Conservation (phyloP, 2,797 vertebrate genomes). For the Synanceia verrucosa region DNA sequence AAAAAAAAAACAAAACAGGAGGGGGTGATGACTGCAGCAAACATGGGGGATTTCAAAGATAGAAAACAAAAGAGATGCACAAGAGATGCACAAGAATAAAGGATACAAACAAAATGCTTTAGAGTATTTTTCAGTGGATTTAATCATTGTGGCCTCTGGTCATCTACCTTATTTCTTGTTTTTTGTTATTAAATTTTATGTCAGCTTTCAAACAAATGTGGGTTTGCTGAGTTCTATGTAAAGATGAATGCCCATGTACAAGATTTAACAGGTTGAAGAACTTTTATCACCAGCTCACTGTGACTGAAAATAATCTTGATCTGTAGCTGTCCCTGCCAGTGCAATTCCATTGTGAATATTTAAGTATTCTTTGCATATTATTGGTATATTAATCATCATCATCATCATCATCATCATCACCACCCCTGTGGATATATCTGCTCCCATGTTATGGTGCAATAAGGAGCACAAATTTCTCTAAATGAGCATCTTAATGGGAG, state of each 20-base stretch:
- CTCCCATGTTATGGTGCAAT: background rate
- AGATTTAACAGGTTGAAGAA: background rate
- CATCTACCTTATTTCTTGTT: background rate
- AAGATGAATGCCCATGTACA: background rate
- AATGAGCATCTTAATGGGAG: conserved; percentile 25
- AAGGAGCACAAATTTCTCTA: background rate
- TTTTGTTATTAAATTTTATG: background rate
- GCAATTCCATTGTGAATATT: background rate
- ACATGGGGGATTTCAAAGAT: conserved; percentile 6
- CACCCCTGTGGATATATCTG: background rate
- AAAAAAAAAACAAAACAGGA: background rate
- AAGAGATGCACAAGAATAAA: background rate
- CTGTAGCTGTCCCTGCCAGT: background rate
- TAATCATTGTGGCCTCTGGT: background rate
- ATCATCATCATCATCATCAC: conserved; percentile 5
- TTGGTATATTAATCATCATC: conserved; percentile 1
- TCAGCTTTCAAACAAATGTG: background rate
- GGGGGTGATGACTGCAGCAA: conserved; percentile 12
- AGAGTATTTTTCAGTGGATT: background rate
- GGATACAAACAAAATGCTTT: background rate
- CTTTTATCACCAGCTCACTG: background rate
- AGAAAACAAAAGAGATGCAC: too few relatives aligned
- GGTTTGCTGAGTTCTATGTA: background rate
- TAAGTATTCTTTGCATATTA: background rate
- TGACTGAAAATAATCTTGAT: background rate